Evolutionary conservation across 2,113 vertebrate species (phyloP), one percentile per base, ranked within the genome.

Genomic region (Brachyhypopomus occidentalis): DNA sequence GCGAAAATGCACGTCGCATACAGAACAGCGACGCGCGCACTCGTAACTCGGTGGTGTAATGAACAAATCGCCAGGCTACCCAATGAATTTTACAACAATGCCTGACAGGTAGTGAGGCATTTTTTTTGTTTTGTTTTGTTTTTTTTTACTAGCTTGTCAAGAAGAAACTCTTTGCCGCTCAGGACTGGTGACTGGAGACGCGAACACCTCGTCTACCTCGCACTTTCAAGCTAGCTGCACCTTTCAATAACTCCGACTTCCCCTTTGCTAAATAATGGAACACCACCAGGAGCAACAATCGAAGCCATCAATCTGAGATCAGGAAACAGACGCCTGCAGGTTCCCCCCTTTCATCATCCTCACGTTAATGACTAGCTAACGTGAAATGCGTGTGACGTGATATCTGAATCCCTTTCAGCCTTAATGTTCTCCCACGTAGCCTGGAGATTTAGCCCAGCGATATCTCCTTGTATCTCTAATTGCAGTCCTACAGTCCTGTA

Each of bases 321-420:
- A 52, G 11, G 60, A 41, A 36, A 27, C 74, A 67, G 27, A n/a
- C 60, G 75, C 62, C 64, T 71, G 30, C 63, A 70, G 72, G 56
- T 70, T 62, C 71, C 64, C 30, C 62, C 56, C 60, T 3, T 55
- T 77, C 79, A 48, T 78, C 82, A 69, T 34, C n/a, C 19, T 55
- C 45, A 63, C 11, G 25, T 72, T 76, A 77, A 77, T 77, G 58
- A 85, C 59, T 79, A 77, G 74, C 72, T 38, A 60, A 34, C 59
- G 20, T 81, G 56, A 74, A 63, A 78, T 56, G 70, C 22, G 79
- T 81, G 73, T 84, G 77, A 14, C 63, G 11, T 78, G 69, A 55
- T 22, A 81, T 56, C 38, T 78, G 52, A 74, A 52, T 77, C 59
- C 5, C 63, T 70, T 69, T 75, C 52, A 70, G 38, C 36, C 41